A percentile compares a stretch with the other conserved stretches of the same genome.
Evolutionary conservation across 2,888 invertebrate species (phyloP).

Genomic region (Phyllotreta striolata): DNA sequence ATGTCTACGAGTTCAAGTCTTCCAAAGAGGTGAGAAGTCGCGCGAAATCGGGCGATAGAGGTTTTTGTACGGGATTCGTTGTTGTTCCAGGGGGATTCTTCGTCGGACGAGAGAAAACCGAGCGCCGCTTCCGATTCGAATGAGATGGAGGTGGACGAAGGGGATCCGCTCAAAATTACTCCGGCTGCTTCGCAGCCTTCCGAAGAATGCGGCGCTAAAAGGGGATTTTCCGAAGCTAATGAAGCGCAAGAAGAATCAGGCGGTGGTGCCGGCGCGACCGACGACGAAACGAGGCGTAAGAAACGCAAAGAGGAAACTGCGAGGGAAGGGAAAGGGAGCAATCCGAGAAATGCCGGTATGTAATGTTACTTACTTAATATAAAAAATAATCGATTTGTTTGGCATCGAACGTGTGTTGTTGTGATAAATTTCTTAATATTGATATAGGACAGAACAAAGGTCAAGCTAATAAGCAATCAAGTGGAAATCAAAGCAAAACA

Average conservation of each 20-base stretch:
- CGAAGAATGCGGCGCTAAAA: conserved; percentile 50
- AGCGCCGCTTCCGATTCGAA: conserved; percentile 34
- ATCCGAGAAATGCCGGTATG: conserved; percentile 63
- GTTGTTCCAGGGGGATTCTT: conserved; percentile 23
- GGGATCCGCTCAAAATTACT: conserved; percentile 46
- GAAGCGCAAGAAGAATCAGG: conserved; percentile 59
- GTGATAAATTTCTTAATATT: too few species aligned
- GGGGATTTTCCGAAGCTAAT: conserved; percentile 64
- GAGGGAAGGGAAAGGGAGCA: conserved; percentile 74
- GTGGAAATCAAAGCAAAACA: conserved; percentile 56
- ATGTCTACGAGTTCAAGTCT: conserved; percentile 69
- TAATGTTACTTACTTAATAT: background rate
- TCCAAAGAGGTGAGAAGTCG: conserved; percentile 61
- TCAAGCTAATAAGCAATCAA: conserved; percentile 60
- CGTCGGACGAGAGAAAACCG: conserved; percentile 28
- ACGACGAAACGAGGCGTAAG: conserved; percentile 76
- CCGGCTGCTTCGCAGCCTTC: conserved; percentile 47
- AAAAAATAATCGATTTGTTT: background rate
- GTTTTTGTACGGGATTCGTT: too few species aligned
- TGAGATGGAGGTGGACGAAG: conserved; percentile 52
- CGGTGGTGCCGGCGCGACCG: conserved; percentile 69
- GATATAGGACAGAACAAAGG: conserved; percentile 57
- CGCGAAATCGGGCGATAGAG: too few species aligned
- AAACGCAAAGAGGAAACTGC: conserved; percentile 77
- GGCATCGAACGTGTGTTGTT: too few species aligned